Evolutionary conservation across 2,888 invertebrate genomes (phyloP).

Genomic region (Schizotus pectinicornis): DNA sequence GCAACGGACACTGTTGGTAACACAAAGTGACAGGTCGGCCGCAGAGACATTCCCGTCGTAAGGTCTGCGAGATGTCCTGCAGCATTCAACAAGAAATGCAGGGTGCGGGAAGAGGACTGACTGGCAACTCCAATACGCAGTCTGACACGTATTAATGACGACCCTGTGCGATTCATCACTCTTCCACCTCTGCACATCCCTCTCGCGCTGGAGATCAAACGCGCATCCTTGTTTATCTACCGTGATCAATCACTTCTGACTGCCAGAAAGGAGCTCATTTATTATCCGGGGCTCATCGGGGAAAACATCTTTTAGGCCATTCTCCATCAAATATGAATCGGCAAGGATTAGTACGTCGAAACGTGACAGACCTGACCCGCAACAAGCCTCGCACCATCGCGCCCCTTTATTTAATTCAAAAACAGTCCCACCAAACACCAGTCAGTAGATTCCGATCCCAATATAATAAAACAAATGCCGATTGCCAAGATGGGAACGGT

Average conservation of each 20-base stretch:
- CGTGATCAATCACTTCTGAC: constrained; percentile 61
- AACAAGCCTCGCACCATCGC: too few relatives aligned
- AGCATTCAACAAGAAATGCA: constrained; percentile 39
- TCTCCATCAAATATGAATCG: constrained; percentile 45
- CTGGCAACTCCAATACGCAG: constrained; percentile 58
- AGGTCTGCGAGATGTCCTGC: constrained; percentile 34
- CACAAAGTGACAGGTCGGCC: constrained; percentile 47
- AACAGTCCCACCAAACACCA: too few relatives aligned
- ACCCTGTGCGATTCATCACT: constrained; percentile 59
- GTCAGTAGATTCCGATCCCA: too few relatives aligned
- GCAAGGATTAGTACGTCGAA: constrained; percentile 28
- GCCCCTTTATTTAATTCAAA: too few relatives aligned
- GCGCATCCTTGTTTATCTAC: constrained; percentile 57
- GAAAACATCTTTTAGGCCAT: constrained; percentile 49
- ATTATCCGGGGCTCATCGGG: constrained; percentile 54
- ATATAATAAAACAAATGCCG: too few relatives aligned
- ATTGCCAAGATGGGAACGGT: too few relatives aligned
- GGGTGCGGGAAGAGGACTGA: constrained; percentile 43
- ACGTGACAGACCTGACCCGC: constrained; percentile 16
- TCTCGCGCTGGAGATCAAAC: constrained; percentile 56
- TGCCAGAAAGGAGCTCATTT: constrained; percentile 60
- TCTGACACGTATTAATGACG: constrained; percentile 61
- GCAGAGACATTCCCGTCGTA: constrained; percentile 42
- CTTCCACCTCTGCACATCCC: constrained; percentile 53
- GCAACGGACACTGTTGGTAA: constrained; percentile 42